phyloP scores from a whole-genome alignment of 2,888 invertebrate genomes.

The Netelia melanura region DNA sequence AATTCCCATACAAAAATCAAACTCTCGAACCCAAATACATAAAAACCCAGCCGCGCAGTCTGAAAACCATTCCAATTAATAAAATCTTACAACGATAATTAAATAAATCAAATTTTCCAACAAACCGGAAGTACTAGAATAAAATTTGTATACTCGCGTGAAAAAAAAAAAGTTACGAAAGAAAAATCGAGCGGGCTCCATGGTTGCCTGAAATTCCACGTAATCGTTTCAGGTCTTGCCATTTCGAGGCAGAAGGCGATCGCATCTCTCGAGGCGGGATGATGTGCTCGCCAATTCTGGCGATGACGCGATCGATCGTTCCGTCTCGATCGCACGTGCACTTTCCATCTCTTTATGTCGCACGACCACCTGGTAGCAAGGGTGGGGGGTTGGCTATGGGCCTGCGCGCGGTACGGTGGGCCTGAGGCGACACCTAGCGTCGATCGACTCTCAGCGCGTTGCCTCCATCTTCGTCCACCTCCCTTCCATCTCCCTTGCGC shows the following conservation, averaged over 20 bases:
- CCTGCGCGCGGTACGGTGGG: constrained; percentile 6
- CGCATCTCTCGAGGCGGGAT: constrained; percentile 45
- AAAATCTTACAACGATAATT: no score
- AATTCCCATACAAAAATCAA: no score
- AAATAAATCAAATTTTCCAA: no score
- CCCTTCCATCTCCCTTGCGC: constrained; percentile 16
- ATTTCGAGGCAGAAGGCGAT: constrained; percentile 54
- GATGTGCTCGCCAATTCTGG: constrained; percentile 74
- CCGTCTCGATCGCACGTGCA: constrained; percentile 48
- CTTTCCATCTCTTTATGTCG: constrained; percentile 42
- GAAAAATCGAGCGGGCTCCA: background rate
- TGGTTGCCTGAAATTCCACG: constrained; percentile 24
- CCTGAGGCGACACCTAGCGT: constrained; percentile 56
- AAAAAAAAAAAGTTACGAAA: background rate
- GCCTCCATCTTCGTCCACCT: constrained; percentile 20
- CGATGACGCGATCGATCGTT: constrained; percentile 78
- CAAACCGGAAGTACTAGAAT: no score
- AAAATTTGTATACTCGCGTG: no score
- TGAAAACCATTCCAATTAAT: no score
- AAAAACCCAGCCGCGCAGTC: no score
- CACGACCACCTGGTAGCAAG: background rate
- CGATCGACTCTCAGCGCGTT: constrained; percentile 5
- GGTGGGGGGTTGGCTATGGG: constrained; percentile 16
- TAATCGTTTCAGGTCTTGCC: constrained; percentile 36
- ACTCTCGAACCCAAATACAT: no score